Conservation (phyloP, 2,888 invertebrate species). For the Apodemia duryi region DNA sequence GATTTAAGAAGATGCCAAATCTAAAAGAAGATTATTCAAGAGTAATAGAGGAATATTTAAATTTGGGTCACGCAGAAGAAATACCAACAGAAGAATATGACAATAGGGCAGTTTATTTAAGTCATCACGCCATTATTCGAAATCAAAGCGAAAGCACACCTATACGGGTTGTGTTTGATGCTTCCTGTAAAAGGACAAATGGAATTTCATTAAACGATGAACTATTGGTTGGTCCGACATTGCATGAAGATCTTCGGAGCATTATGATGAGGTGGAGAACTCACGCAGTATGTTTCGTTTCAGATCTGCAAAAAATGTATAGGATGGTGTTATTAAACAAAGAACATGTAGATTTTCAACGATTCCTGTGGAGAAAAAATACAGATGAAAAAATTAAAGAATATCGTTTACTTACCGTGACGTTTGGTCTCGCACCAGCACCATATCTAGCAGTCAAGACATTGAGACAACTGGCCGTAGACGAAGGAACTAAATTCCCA, state of each 20-base stretch:
- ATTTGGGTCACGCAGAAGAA: slow-evolving; percentile 29
- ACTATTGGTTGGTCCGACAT: slow-evolving; percentile 30
- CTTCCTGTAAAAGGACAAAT: slow-evolving; percentile 26
- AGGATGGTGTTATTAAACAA: slow-evolving; percentile 30
- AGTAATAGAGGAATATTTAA: slow-evolving; percentile 27
- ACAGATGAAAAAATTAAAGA: neutral
- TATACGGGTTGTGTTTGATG: slow-evolving; percentile 34
- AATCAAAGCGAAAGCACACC: slow-evolving; percentile 32
- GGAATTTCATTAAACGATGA: slow-evolving; percentile 31
- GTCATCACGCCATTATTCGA: slow-evolving; percentile 34
- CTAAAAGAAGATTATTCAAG: slow-evolving; percentile 27
- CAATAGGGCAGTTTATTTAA: slow-evolving; percentile 27
- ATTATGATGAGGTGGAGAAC: slow-evolving; percentile 34
- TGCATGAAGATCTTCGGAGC: slow-evolving; percentile 34
- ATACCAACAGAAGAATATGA: slow-evolving; percentile 11
- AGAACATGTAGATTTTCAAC: slow-evolving; percentile 33
- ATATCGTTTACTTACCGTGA: slow-evolving; percentile 21
- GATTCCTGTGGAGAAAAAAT: slow-evolving; percentile 28
- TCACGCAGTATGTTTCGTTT: slow-evolving; percentile 31
- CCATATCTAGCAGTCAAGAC: slow-evolving; percentile 36
- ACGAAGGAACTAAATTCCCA: slow-evolving; percentile 30
- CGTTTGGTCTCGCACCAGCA: slow-evolving; percentile 28
- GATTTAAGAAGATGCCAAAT: slow-evolving; percentile 18
- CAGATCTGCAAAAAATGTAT: slow-evolving; percentile 39
- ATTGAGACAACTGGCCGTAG: slow-evolving; percentile 34